Conservation (phyloP, 2,888 invertebrate species). For the Strigamia transsilvanica region DNA sequence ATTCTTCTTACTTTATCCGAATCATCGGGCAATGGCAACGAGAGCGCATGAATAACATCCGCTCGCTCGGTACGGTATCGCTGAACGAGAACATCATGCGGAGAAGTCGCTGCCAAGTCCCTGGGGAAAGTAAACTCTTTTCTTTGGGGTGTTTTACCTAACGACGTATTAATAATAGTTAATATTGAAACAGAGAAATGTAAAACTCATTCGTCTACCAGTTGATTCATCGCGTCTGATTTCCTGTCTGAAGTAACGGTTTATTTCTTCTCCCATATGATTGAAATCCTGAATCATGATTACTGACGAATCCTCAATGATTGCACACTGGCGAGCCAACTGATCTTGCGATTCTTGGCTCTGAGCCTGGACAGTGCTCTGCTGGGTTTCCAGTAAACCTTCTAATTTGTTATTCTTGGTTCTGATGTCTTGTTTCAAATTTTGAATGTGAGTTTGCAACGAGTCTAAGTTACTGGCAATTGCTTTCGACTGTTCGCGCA, state of each 20-base stretch:
- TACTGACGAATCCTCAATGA: constrained; percentile 20
- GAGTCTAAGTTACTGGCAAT: constrained; percentile 7
- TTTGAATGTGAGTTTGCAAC: neutral
- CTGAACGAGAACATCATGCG: neutral
- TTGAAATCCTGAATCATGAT: constrained; percentile 31
- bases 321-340: neutral
- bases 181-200: neutral
- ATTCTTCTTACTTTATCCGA: neutral
- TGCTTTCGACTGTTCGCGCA: constrained; percentile 8
- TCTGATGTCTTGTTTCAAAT: neutral
- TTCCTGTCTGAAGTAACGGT: neutral
- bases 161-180: neutral
- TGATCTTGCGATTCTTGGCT: neutral
- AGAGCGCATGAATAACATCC: neutral
- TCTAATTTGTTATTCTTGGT: neutral
- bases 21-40: neutral
- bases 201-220: neutral
- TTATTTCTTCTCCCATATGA: constrained; percentile 5
- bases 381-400: neutral
- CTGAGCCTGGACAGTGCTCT: neutral
- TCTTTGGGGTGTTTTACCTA: constrained; percentile 7
- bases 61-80: neutral
- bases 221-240: neutral
- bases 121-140: neutral
- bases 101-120: constrained; percentile 15